Base-by-base conservation (phyloP, 2,113 vertebrate species). In the Scatophagus argus region DNA sequence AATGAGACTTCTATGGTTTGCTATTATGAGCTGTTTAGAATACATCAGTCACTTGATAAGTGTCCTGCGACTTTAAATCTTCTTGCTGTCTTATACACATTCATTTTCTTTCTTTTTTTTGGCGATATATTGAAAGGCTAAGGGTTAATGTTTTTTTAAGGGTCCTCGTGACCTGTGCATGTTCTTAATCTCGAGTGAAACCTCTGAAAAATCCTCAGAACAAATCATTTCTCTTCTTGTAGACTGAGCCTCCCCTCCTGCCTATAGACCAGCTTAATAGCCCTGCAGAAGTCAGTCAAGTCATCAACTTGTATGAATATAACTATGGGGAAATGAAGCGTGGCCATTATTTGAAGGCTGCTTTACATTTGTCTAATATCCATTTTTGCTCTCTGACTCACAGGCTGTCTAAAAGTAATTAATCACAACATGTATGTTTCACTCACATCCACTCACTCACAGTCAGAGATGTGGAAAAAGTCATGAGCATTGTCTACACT, bases 281-380 rank as follows among this genome's bases (percentile, higher is more conserved):
- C 80, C 27, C 21, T 62, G 46, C 68, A 44, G 19, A 89, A 59
- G n/a, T n/a, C n/a, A n/a, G n/a, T n/a, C 55, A 59, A 47, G 72
- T 67, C 74, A 69, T 88, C 80, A 84, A 81, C 74, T 76, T 61
- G 58, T 46, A n/a, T 38, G 27, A 58, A 84, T 81, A 71, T 80
- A 62, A 72, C 67, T 71, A n/a, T 54, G 63, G 78, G 51, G 58
- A 44, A 83, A 19, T 59, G 69, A 82, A 77, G 73, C 66, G 47
- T 55, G 69, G 81, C 58, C 65, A 59, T 85, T 82, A 81, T 87
- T 76, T 78, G 38, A 77, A 71, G 76, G 38, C 59, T 73, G 39
- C 41, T 47, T 73, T 73, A 72, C 80, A 75, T 82, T 66, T 81
- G 23, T 67, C 74, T 74, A 36, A 77, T 77, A 79, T 74, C 19